Evolutionary conservation across 37 sponge, comb jelly and placozoan species (phyloP), one percentile per base, ranked within the genome.

Genomic region (Beroe ovata): DNA sequence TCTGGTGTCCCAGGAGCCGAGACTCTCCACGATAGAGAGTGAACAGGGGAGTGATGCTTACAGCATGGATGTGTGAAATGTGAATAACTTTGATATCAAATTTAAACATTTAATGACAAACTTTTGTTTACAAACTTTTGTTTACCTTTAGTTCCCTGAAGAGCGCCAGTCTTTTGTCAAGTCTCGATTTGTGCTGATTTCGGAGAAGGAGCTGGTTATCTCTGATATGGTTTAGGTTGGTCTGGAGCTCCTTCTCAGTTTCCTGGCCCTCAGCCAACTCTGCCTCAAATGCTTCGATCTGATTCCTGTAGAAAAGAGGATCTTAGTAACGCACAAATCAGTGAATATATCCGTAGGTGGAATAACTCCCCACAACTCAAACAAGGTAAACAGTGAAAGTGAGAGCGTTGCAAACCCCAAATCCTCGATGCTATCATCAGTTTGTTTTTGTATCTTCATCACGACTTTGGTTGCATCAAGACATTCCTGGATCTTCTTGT

Each of bases 401-500:
- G n/a, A n/a, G n/a, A n/a, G n/a, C n/a, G n/a, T n/a, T n/a, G n/a
- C n/a, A n/a, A 4, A 66, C 69, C 69, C 69, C 69, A 66, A 30
- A 77, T 77, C 84, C 22, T n/a, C 84, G 42, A 77, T 77, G 35
- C 38, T 33, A 77, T 77, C 84, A 54, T 77, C 84, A 42, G 84
- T 77, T 20, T 77, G 84, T 77, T 77, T 77, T 54, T 77, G 84
- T n/a, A 77, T 77, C 54, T 77, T 77, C 54, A 77, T 39, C 2
- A 77, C 84, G 54, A 77, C 84, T 41, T 39, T 77, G 21, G 84
- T 77, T 25, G 84, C 84, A 41, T 77, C 84, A 3, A 77, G 20
- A 77, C 54, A 42, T 54, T 77, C 84, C 84, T 77, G 84, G 0
- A 77, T 77, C 84, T 77, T 77, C 47, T 77, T 77, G 84, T 16